Evolutionary conservation across 2,797 vertebrate genomes (phyloP).

Genomic region (Gadopsis bispinosus): DNA sequence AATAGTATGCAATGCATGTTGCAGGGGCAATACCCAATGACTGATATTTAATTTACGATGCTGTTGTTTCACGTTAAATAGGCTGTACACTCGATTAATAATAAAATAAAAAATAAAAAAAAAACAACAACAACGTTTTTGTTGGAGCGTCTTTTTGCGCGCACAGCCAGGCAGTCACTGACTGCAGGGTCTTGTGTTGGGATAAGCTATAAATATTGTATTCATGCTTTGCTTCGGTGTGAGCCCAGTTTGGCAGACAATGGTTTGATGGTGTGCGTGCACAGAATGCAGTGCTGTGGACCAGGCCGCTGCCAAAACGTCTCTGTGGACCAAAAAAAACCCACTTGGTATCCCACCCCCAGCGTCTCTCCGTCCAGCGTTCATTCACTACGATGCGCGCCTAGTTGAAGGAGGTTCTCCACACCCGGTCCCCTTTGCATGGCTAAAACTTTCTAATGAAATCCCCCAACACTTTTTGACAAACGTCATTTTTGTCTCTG

Average conservation of each 20-base stretch:
- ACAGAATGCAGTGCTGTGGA: slow-evolving; percentile 79
- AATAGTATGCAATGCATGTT: slow-evolving; percentile 49
- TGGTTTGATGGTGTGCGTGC: slow-evolving; percentile 83
- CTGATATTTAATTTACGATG: not conserved
- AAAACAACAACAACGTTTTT: not conserved
- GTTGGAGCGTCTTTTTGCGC: slow-evolving; percentile 3
- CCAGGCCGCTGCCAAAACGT: slow-evolving; percentile 82
- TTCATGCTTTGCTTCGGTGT: slow-evolving; percentile 70
- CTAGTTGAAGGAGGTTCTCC: slow-evolving; percentile 82
- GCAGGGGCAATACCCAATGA: slow-evolving; percentile 5
- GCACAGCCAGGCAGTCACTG: slow-evolving; percentile 73
- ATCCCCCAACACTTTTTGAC: slow-evolving; percentile 86
- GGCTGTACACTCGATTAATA: not conserved
- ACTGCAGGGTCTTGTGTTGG: slow-evolving; percentile 78
- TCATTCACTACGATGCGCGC: slow-evolving; percentile 87
- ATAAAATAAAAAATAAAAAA: too few species aligned
- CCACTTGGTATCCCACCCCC: slow-evolving; percentile 82
- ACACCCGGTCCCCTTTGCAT: slow-evolving; percentile 78
- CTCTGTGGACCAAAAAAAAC: slow-evolving; percentile 76
- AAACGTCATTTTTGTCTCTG: slow-evolving; percentile 59
- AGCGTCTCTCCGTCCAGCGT: slow-evolving; percentile 70
- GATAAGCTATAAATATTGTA: slow-evolving; percentile 74
- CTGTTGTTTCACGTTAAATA: not conserved
- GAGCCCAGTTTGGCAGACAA: slow-evolving; percentile 75
- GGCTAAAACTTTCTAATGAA: slow-evolving; percentile 87